Evolutionary conservation across 2,888 invertebrate genomes (phyloP).

Genomic region (Euplexia lucipara): DNA sequence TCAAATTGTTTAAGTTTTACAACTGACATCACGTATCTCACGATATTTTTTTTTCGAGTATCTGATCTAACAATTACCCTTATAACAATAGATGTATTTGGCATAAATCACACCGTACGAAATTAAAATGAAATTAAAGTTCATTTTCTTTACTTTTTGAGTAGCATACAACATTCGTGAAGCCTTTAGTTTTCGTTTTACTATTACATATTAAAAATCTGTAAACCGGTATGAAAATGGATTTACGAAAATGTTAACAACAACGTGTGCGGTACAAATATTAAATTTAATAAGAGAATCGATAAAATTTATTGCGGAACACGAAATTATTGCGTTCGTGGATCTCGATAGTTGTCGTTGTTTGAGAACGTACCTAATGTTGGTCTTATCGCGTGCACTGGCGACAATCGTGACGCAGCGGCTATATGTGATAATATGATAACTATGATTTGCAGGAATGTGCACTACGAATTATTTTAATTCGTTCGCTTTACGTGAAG

Average conservation of each 20-base stretch:
- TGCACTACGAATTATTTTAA: constrained; percentile 67
- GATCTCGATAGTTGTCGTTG: constrained; percentile 88
- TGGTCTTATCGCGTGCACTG: constrained; percentile 77
- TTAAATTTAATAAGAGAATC: constrained; percentile 87
- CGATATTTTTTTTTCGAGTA: neutral
- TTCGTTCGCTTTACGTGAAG: constrained; percentile 51
- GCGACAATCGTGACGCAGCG: constrained; percentile 87
- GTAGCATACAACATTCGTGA: neutral
- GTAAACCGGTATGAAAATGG: constrained; percentile 18
- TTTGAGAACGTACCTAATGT: constrained; percentile 82
- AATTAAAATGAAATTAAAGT: constrained; percentile 44
- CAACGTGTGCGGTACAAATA: constrained; percentile 70
- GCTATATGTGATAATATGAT: constrained; percentile 79
- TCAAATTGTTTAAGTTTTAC: neutral
- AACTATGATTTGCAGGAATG: constrained; percentile 70
- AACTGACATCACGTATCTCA: neutral
- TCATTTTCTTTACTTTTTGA: constrained; percentile 41
- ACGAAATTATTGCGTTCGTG: constrained; percentile 89
- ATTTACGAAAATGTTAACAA: constrained; percentile 39
- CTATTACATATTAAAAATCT: constrained; percentile 5
- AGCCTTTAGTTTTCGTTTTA: neutral
- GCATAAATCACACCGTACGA: constrained; percentile 41
- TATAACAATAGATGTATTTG: constrained; percentile 31
- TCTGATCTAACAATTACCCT: constrained; percentile 33
- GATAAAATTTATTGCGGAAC: constrained; percentile 86